Base-by-base conservation (phyloP, 2,113 vertebrate species). In the Crotalus tigris region DNA sequence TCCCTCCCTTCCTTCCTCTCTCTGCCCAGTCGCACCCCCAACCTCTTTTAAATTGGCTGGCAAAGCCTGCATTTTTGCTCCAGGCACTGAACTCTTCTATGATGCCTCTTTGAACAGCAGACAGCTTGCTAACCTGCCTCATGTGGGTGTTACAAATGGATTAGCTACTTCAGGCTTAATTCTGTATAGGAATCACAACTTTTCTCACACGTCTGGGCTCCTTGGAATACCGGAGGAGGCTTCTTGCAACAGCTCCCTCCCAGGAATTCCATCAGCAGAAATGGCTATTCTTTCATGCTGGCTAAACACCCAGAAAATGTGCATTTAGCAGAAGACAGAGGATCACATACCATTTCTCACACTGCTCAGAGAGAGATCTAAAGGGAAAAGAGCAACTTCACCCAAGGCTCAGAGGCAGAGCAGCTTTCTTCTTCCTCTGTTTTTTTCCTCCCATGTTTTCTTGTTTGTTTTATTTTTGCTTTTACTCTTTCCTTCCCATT, bases 41-140 rank as follows among this genome's bases (percentile, higher is more conserved):
- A 39, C 33, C 51, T 55, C 87, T 61, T 85, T 85, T 23, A 96
- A 95, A 94, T 19, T 96, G 94, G 92, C 94, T 96, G 95, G 96
- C 96, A 95, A 51, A 91, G 95, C 95, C 96, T 89, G 59, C 13
- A 90, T 91, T 95, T 93, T 94, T 15, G 94, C 91, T 19, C 90
- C 94, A 91, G 95, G 94, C 94, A 0, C 59, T 89, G 93, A 93
- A 86, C 46, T 95, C 88, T 75, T 11, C 51, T 17, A 17, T 3
- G 39, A 90, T n/a, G 88, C 92, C 88, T 85, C 61, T 59, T 90
- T 23, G 44, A 87, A 49, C 15, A 59, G 81, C 88, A 53, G 69
- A 17, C 44, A 12, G 92, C 75, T 93, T 7, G 92, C 58, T 64
- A 90, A 33, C 39, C 13, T 2, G 1, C 5, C 54, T 5, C 54